A percentile compares a stretch with the other conserved stretches of the same genome.
Evolutionary conservation across 2,113 vertebrate genomes (phyloP).

Genomic region (Microtus ochrogaster): DNA sequence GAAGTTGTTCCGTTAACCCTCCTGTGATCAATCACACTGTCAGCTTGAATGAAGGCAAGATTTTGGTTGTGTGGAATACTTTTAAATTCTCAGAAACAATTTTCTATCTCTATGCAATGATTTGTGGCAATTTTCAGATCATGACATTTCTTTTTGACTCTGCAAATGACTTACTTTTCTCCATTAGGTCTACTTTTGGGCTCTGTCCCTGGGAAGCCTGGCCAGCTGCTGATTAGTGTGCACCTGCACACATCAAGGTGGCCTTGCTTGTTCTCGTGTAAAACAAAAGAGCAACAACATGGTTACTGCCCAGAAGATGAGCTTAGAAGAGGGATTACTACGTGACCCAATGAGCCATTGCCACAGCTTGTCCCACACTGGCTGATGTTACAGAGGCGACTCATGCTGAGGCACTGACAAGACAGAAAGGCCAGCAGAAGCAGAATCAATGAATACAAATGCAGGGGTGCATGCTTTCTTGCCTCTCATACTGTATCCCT

Average conservation of each 20-base stretch:
- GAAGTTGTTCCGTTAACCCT: neutral
- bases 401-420: conserved; percentile 12
- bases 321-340: neutral
- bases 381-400: neutral
- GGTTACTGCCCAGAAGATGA: conserved; percentile 25
- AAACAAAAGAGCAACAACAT: conserved; percentile 42
- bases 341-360: conserved; percentile 1
- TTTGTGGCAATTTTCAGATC: neutral
- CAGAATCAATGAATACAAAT: neutral
- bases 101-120: too few species aligned
- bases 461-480: neutral
- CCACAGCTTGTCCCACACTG: conserved; percentile 44
- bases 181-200: neutral
- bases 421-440: neutral
- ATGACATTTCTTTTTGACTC: conserved; percentile 22
- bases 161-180: neutral
- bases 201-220: neutral
- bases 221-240: neutral
- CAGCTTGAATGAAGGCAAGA: neutral
- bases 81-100: neutral
- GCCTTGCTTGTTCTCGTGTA: conserved; percentile 34
- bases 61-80: neutral
- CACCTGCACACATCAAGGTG: neutral
- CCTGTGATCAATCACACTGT: neutral
- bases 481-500: neutral